Conservation (phyloP, 2,797 vertebrate genomes). For the Natrix natrix region DNA sequence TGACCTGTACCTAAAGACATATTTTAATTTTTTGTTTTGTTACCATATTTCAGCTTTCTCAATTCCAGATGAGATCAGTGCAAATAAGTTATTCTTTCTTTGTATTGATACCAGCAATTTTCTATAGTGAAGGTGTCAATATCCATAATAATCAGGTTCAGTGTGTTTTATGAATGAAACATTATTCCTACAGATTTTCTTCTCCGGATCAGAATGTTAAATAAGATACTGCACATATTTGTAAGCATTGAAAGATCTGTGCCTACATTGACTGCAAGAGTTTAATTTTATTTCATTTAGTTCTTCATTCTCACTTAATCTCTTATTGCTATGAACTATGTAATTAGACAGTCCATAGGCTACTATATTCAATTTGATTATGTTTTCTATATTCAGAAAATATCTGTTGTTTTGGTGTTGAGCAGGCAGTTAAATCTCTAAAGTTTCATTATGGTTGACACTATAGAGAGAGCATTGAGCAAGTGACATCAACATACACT, state of each 20-base stretch:
- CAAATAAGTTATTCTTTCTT: background rate
- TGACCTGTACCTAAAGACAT: background rate
- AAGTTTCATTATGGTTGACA: background rate
- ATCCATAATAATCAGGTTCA: background rate
- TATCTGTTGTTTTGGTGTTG: background rate
- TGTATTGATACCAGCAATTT: background rate
- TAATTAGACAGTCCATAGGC: background rate
- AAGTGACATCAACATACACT: background rate
- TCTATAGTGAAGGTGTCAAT: background rate
- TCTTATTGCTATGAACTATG: background rate
- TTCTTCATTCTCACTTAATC: background rate
- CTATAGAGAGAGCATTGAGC: background rate
- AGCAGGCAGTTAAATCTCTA: background rate
- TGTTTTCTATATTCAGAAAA: background rate
- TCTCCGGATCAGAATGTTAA: background rate
- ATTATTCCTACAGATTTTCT: background rate
- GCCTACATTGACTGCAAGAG: background rate
- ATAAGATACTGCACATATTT: background rate
- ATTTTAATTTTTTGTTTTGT: background rate
- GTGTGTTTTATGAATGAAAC: background rate
- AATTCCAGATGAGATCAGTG: background rate
- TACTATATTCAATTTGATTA: background rate
- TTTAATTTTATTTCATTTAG: background rate
- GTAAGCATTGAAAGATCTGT: background rate
- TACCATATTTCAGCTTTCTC: background rate